A percentile compares a stretch with the other conserved stretches of the same genome.
phyloP scores from a whole-genome alignment of 2,797 vertebrate species.

The Cryptoprocta ferox region DNA sequence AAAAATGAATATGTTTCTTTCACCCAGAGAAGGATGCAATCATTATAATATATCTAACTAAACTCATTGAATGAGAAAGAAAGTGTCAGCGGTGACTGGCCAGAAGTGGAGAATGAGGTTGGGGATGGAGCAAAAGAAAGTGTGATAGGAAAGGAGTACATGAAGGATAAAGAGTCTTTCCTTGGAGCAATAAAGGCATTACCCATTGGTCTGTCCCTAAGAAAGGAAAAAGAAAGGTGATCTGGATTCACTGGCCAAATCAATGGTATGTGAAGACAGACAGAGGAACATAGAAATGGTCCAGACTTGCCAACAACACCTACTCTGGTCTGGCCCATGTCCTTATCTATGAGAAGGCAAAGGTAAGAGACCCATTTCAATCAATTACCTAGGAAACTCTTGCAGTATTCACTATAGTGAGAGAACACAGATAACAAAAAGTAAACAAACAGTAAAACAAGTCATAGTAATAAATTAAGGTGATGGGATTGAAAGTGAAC shows the following conservation, averaged over 20 bases:
- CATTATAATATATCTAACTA: neutral
- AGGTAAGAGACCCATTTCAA: neutral
- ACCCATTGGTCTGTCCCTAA: neutral
- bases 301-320: neutral
- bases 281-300: neutral
- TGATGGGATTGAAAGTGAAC: neutral
- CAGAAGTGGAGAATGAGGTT: neutral
- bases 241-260: neutral
- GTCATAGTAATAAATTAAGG: neutral
- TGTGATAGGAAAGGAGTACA: too few species aligned
- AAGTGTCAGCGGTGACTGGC: neutral
- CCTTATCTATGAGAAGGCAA: neutral
- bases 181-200: neutral
- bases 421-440: neutral
- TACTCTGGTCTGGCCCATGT: neutral
- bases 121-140: neutral
- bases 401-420: neutral
- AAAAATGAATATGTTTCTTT: neutral
- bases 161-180: neutral
- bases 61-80: neutral
- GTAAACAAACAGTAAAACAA: neutral
- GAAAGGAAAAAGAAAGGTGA: neutral
- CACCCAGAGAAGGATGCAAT: neutral
- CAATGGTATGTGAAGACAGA: neutral
- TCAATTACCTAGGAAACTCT: neutral